Base-by-base conservation (phyloP, 53 echinoderm and acorn worm species). In the Hippasteria phrygiana region DNA sequence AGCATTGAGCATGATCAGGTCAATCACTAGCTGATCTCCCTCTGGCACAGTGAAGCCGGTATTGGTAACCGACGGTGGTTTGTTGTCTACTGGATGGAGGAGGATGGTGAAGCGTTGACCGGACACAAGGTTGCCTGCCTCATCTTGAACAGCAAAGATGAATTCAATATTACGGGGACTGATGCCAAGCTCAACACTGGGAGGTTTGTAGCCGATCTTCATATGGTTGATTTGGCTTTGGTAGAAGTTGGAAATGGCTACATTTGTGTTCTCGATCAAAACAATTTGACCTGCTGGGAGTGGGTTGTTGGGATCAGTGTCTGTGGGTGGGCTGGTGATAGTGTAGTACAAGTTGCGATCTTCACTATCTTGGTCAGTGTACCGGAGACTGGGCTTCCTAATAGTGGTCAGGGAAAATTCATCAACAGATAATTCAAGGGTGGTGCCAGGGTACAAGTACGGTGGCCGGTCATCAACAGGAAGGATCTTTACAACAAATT, bases 391-490 rank as follows among this genome's bases (percentile, higher is more conserved):
- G 38, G 55, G 73, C 84, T 92, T 96, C 67, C 80, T 22, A 38
- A 99, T 96, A 20, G 67, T 84, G n/a, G 95, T 91, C 37, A 96
- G 2, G 46, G 94, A 91, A 83, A 95, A 99, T 72, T 99, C 99
- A 74, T 93, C 87, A 55, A 99, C 99, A 37, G 90, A 72, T 75
- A 96, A 77, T 43, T 90, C 83, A 18, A 99, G 93, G 32, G 91
- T 78, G 33, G 92, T 93, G 35, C 94, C 94, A 8, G 83, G 77
- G 76, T 91, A 94, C 40, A 96, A 39, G 83, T 90, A 94, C 27
- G 96, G 99, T 42, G 99, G 96, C 77, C 94, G 94, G 50, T 93
- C 88, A 90, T 99, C 99, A 43, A 96, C 90, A 26, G 99, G 96
- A 43, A 90, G 87, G 37, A 99, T 91, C 75, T 99, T 99, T 1